phyloP scores from a whole-genome alignment of 2,888 invertebrate species.

The Idaea aversata region DNA sequence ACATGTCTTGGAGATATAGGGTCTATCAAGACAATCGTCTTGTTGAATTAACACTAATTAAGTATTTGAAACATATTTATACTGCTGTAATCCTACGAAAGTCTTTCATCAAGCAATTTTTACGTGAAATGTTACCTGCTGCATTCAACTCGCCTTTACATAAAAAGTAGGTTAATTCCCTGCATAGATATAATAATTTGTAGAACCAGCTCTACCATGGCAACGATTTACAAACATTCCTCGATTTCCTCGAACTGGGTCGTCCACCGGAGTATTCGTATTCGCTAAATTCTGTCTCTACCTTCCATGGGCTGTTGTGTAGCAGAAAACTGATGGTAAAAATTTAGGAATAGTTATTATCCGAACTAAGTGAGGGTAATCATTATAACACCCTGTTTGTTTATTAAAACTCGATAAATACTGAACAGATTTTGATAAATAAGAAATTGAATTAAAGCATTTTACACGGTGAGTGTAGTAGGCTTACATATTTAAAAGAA shows the following conservation, averaged over 20 bases:
- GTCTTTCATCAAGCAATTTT: neutral
- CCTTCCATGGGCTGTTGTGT: neutral
- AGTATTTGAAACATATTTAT: too few species aligned
- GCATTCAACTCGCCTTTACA: neutral
- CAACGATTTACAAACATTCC: conserved; percentile 66
- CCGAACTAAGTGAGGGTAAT: too few species aligned
- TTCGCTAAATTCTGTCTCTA: conserved; percentile 41
- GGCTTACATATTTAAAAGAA: too few species aligned
- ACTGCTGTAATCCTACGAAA: too few species aligned
- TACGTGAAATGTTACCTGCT: neutral
- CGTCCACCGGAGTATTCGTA: conserved; percentile 31
- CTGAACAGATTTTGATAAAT: too few species aligned
- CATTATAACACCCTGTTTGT: too few species aligned
- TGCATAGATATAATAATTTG: neutral
- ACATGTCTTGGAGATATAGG: too few species aligned
- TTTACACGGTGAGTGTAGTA: too few species aligned
- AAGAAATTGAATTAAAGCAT: too few species aligned
- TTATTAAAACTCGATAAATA: too few species aligned
- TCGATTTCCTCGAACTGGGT: conserved; percentile 40
- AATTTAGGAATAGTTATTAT: neutral
- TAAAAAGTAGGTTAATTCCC: neutral
- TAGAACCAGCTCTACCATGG: conserved; percentile 41
- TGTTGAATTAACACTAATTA: too few species aligned
- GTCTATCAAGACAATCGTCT: too few species aligned
- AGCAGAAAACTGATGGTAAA: neutral